Percentiles rank a stretch among this genome's conserved stretches.
Evolutionary conservation across 2,797 vertebrate genomes (phyloP).

Genomic region (Eupleurogrammus muticus): DNA sequence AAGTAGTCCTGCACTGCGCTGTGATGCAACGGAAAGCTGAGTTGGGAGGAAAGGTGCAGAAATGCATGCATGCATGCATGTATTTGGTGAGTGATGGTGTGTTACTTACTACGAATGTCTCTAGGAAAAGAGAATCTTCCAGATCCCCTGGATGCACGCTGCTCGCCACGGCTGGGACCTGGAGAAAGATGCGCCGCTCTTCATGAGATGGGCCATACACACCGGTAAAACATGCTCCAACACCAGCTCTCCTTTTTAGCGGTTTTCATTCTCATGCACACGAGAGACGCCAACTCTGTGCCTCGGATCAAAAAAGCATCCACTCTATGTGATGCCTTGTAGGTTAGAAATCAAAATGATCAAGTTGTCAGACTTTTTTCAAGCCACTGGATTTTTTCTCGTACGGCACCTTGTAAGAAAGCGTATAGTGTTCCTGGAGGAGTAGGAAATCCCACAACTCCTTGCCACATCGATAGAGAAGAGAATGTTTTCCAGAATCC

Average conservation of each 20-base stretch:
- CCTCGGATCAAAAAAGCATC: constrained; percentile 9
- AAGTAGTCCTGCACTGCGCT: constrained; percentile 26
- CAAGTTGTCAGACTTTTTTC: background rate
- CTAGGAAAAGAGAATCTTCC: constrained; percentile 97
- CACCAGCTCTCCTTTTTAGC: constrained; percentile 35
- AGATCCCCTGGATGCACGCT: constrained; percentile 99
- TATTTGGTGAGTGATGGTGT: background rate
- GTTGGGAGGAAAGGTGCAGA: background rate
- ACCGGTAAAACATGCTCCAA: constrained; percentile 84
- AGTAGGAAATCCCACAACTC: background rate
- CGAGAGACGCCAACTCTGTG: background rate
- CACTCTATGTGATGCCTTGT: background rate
- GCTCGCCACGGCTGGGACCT: constrained; percentile 98
- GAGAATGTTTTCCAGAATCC: background rate
- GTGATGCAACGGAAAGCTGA: background rate
- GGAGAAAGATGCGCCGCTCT: constrained; percentile 98
- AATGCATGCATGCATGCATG: background rate
- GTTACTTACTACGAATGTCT: constrained; percentile 30
- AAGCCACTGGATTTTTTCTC: background rate
- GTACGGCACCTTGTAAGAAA: background rate
- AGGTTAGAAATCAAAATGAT: background rate
- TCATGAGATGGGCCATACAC: constrained; percentile 99
- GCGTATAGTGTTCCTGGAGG: background rate
- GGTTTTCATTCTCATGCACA: constrained; percentile 27
- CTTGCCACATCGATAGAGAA: background rate